These are phyloP conservation scores for Leptinotarsa undecemlineata DNA, from an alignment of 1,140 invertebrate genomes.

Conservation along the genomic window DNA sequence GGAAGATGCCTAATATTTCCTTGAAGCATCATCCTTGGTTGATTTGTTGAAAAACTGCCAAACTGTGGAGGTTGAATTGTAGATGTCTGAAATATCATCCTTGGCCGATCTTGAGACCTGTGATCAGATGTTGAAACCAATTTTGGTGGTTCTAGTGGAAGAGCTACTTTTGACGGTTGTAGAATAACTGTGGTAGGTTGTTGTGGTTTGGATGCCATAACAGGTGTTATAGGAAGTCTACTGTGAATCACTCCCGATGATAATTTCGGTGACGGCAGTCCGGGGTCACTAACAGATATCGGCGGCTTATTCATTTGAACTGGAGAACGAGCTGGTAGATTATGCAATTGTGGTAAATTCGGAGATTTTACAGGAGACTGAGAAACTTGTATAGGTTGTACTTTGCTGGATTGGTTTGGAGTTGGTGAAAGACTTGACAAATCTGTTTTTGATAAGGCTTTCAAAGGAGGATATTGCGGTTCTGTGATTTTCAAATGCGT, in stretches of 20 bases:
- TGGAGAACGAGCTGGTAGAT: slow-evolving; percentile 43
- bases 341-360: slow-evolving; percentile 35
- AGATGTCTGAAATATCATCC: slow-evolving; percentile 43
- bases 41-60: slow-evolving; percentile 26
- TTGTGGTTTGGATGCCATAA: slow-evolving; percentile 62
- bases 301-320: slow-evolving; percentile 33
- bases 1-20: slow-evolving; percentile 34
- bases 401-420: not conserved
- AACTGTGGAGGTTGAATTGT: slow-evolving; percentile 32
- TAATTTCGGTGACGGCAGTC: slow-evolving; percentile 35
- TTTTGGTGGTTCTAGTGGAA: slow-evolving; percentile 44
- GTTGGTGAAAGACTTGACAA: not conserved
- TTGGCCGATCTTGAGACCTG: slow-evolving; percentile 36
- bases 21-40: slow-evolving; percentile 43
- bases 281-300: slow-evolving; percentile 10
- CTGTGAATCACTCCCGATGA: slow-evolving; percentile 35
- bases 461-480: slow-evolving; percentile 24
- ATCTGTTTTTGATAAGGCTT: slow-evolving; percentile 21
- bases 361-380: slow-evolving; percentile 21
- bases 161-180: slow-evolving; percentile 55
- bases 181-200: slow-evolving; percentile 57
- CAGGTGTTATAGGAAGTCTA: slow-evolving; percentile 59
- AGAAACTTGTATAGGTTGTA: not conserved
- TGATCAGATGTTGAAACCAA: slow-evolving; percentile 36
- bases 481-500: slow-evolving; percentile 28